phyloP scores from a whole-genome alignment of 2,113 vertebrate species.

The Nycticryphes semicollaris region DNA sequence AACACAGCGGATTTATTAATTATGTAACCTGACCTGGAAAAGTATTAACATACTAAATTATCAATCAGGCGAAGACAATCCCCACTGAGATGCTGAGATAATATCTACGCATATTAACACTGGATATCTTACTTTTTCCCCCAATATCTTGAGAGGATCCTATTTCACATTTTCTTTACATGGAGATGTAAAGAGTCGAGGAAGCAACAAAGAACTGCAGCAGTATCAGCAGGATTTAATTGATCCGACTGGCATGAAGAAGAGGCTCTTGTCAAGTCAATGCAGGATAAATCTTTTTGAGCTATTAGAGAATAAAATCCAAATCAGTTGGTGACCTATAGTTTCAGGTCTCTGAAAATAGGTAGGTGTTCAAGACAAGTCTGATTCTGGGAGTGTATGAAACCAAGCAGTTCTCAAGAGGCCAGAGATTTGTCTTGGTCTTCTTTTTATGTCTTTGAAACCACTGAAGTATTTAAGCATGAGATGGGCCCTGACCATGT shows the following conservation, averaged over 20 bases:
- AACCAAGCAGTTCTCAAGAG: not conserved
- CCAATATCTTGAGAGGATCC: not conserved
- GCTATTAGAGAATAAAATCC: not conserved
- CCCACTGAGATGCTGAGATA: not conserved
- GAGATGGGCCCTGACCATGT: not conserved
- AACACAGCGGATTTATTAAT: not conserved
- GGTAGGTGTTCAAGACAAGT: not conserved
- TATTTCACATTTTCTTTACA: not conserved
- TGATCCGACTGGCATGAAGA: not conserved
- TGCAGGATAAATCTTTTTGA: not conserved
- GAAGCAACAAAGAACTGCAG: not conserved
- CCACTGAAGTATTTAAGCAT: not conserved
- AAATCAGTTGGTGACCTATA: not conserved
- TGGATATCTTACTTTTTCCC: not conserved
- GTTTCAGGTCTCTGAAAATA: not conserved
- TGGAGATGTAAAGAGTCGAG: not conserved
- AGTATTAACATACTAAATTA: constrained; percentile 12
- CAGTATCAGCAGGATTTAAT: not conserved
- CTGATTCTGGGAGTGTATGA: not conserved
- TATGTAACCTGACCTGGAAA: not conserved
- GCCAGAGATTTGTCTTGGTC: not conserved
- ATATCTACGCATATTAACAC: not conserved
- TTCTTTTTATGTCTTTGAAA: not conserved
- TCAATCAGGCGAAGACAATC: not conserved
- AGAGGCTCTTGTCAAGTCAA: not conserved